Evolutionary conservation across 2,797 vertebrate species (phyloP), one percentile per base, ranked within the genome.

Genomic region (Neosilurus mollespiculum): DNA sequence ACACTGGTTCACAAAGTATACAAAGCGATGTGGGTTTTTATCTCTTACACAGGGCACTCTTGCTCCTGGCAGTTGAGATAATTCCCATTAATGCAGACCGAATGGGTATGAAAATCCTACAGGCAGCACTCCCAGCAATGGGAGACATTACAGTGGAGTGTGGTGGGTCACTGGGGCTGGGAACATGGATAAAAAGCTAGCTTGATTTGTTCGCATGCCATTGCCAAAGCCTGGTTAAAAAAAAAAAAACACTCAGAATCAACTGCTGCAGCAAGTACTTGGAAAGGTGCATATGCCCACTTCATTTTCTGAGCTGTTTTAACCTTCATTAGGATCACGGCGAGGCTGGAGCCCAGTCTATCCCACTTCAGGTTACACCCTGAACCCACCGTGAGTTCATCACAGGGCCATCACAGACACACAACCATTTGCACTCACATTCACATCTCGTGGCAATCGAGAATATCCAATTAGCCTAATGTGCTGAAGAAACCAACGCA

Each of bases 171-270:
- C 9, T 78, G 22, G 37, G n/a, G 12, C 34, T 62, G 76, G 64
- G 5, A 65, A 64, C n/a, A 65, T 61, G 30, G 43, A 79, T 65
- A 43, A 79, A n/a, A 24, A 79, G 61, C 26, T 79, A 79, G 30
- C n/a, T 4, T 76, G 56, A 18, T 53, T 73, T 20, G 69, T 71
- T 24, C 43, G 2, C 24, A 16, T 15, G 43, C 16, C 14, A 53
- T 22, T 79, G 43, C 15, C 15, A 10, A 4, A 49, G 15, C 1
- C 20, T 64, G 58, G 1, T 59, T 26, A 0, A 53, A 9, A 37
- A 43, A 49, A 71, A 1, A n/a, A 49, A 5, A 49, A 24, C 70
- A 15, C 14, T 9, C 11, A 12, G 43, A 67, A 37, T 67, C 16
- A 67, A 67, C 16, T 37, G 14, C 6, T 14, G 43, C 71, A 43